Base-by-base conservation (phyloP, 2,888 invertebrate genomes). In the Drosophila austrosaltans region DNA sequence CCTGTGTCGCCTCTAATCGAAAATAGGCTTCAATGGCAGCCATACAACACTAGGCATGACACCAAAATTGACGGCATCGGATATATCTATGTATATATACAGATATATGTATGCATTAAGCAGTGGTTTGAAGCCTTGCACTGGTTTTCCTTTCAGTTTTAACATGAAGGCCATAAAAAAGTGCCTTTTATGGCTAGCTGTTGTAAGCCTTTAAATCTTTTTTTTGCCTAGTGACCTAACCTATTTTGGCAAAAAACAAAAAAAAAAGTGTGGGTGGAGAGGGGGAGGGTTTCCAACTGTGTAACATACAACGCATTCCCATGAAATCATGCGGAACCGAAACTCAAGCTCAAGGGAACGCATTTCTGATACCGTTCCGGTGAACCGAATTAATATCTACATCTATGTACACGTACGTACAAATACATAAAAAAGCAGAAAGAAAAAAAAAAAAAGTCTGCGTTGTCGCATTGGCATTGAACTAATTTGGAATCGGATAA, bases 251-350 rank as follows among this genome's bases (percentile, higher is more conserved):
- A 36, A 36, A 36, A 10, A 36, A 36, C 0, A 36, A 36, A 10
- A 32, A 6, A 7, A 32, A 36, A 2, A 10, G 36, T 8, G 2
- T 28, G 28, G 28, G 28, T 4, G 8, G 3, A 30, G 5, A 30
- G 36, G 36, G 2, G 36, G 36, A 36, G 36, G 36, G 1, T 6
- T 5, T 30, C 3, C 30, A 30, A 36, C 36, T 36, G 36, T 36
- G 36, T 36, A 36, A 36, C 36, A 36, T 1, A 36, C 36, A 36
- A 36, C 36, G 36, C 77, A 89, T 82, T 88, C 90, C 68, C 82
- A 86, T 79, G 78, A 82, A 88, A 62, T 90, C 86, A 91, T 79
- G 90, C 91, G 90, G 90, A 90, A 90, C 75, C 53, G 36, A 66
- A 66, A 74, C 76, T 69, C 70, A 69, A 74, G 76, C 72, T 77